Evolutionary conservation across 2,888 invertebrate genomes (phyloP).

Genomic region (Conistra vaccinii): DNA sequence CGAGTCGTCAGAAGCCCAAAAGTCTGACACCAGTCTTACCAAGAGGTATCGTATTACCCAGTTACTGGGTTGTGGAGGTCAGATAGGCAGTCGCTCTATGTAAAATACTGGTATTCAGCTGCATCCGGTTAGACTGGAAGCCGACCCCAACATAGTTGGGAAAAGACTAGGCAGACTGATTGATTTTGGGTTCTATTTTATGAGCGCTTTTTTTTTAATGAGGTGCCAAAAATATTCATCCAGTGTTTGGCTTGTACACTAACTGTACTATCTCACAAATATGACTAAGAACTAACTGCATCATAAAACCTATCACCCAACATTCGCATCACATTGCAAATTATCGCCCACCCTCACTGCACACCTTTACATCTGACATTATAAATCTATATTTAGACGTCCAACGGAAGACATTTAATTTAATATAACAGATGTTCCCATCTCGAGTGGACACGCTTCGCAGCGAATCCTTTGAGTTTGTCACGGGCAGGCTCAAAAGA

Average conservation of each 20-base stretch:
- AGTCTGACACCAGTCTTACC: too few relatives aligned
- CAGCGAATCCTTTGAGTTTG: slow-evolving; percentile 86
- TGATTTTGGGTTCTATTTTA: too few relatives aligned
- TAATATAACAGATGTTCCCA: slow-evolving; percentile 86
- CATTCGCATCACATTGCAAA: slow-evolving; percentile 57
- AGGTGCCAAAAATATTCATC: background rate
- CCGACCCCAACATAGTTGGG: too few relatives aligned
- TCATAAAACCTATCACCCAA: background rate
- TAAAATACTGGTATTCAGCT: too few relatives aligned
- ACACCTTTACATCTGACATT: slow-evolving; percentile 71
- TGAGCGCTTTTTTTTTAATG: background rate
- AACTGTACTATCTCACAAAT: background rate
- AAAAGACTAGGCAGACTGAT: too few relatives aligned
- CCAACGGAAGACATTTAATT: slow-evolving; percentile 83
- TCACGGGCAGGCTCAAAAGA: slow-evolving; percentile 83
- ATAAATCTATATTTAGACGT: slow-evolving; percentile 75
- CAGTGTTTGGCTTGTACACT: background rate
- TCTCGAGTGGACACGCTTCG: slow-evolving; percentile 81
- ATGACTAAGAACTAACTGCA: background rate
- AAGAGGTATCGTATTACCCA: too few relatives aligned
- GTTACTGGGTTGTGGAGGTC: too few relatives aligned
- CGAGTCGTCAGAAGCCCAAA: too few relatives aligned
- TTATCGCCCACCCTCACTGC: slow-evolving; percentile 60
- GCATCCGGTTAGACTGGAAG: too few relatives aligned
- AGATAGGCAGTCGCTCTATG: too few relatives aligned